Evolutionary conservation across 2,113 vertebrate genomes (phyloP).

Genomic region (Ardeotis arabs): DNA sequence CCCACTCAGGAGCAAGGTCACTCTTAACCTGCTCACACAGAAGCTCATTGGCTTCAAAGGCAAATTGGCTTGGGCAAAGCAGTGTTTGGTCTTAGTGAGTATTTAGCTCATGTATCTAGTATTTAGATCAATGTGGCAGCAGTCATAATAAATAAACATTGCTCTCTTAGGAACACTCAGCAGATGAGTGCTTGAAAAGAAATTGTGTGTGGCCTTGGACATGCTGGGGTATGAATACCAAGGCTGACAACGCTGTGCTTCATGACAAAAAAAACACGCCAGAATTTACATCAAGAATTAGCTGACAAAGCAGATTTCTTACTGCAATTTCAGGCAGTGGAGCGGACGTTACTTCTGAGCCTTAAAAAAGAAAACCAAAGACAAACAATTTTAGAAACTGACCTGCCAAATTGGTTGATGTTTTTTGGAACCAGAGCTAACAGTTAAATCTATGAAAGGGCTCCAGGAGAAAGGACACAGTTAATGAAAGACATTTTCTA

Average conservation of each 20-base stretch:
- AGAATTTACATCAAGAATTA: not conserved
- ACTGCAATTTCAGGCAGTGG: not conserved
- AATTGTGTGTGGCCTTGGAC: not conserved
- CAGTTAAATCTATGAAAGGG: not conserved
- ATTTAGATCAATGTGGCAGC: not conserved
- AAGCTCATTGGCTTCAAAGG: not conserved
- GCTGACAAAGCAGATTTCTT: not conserved
- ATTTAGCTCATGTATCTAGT: not conserved
- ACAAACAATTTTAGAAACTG: not conserved
- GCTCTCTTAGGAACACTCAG: not conserved
- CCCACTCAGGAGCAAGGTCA: not conserved
- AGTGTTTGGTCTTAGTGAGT: not conserved
- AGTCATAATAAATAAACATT: not conserved
- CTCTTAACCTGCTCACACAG: not conserved
- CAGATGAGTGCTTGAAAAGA: not conserved
- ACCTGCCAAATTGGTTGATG: not conserved
- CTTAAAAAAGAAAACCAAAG: not conserved
- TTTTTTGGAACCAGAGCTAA: not conserved
- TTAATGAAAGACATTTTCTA: not conserved
- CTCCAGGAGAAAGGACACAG: not conserved
- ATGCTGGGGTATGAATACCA: not conserved
- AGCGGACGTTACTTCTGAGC: not conserved
- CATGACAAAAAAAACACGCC: not conserved
- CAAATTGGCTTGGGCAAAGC: not conserved
- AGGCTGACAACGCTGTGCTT: not conserved